Conservation (phyloP, 2,888 invertebrate genomes). For the Oligia strigilis region DNA sequence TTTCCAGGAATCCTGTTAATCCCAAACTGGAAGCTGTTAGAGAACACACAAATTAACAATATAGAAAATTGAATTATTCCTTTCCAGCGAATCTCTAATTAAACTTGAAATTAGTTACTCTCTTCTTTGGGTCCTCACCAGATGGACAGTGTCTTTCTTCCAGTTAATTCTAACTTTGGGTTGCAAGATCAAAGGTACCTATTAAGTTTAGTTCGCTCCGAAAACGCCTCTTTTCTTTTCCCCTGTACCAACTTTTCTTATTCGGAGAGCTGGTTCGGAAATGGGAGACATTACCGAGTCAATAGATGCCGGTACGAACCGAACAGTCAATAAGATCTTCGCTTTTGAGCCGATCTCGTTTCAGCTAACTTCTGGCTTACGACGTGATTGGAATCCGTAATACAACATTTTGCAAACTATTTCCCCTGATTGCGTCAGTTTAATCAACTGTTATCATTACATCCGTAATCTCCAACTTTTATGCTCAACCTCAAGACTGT, state of each 20-base stretch:
- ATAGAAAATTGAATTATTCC: conserved; percentile 85
- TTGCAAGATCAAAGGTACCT: conserved; percentile 86
- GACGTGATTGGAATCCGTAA: conserved; percentile 80
- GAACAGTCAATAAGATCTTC: conserved; percentile 85
- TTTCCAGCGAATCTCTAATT: conserved; percentile 84
- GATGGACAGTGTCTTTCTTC: conserved; percentile 85
- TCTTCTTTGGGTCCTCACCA: conserved; percentile 78
- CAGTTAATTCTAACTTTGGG: conserved; percentile 86
- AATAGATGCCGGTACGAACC: conserved; percentile 85
- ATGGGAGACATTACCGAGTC: conserved; percentile 89
- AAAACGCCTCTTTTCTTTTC: conserved; percentile 86
- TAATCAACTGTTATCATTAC: conserved; percentile 77
- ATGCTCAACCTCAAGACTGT: conserved; percentile 28
- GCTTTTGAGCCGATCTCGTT: conserved; percentile 83
- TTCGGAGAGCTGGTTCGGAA: conserved; percentile 87
- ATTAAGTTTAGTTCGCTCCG: conserved; percentile 84
- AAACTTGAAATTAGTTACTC: conserved; percentile 85
- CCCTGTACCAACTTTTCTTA: conserved; percentile 87
- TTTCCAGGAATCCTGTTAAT: conserved; percentile 73
- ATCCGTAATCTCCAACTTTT: conserved; percentile 52
- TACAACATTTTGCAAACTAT: conserved; percentile 69
- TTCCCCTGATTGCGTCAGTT: conserved; percentile 73
- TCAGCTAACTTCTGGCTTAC: conserved; percentile 80
- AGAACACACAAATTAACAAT: conserved; percentile 70
- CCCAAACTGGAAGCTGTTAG: conserved; percentile 58